Evolutionary conservation across 2,113 vertebrate genomes (phyloP).

Genomic region (Passer domesticus): DNA sequence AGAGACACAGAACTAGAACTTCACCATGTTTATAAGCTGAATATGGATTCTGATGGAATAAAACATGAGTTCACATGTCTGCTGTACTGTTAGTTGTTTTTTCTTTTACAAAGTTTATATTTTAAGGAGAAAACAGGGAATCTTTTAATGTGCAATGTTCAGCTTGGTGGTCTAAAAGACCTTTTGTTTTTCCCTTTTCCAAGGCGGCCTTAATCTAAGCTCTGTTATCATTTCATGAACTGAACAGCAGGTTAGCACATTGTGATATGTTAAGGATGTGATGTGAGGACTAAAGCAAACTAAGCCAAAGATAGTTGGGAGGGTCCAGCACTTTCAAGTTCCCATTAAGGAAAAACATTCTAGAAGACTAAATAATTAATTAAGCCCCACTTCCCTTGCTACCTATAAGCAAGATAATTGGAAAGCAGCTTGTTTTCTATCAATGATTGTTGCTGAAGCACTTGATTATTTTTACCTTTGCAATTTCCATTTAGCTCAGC

Average conservation of each 20-base stretch:
- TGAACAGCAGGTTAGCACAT: background rate
- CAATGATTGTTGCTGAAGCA: background rate
- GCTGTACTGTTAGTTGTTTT: background rate
- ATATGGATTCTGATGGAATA: background rate
- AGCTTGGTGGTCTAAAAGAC: background rate
- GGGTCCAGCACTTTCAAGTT: background rate
- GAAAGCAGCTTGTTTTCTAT: background rate
- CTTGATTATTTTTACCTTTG: background rate
- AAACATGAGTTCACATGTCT: background rate
- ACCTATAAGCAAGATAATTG: background rate
- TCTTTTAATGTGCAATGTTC: background rate
- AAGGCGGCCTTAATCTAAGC: background rate
- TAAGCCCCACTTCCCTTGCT: background rate
- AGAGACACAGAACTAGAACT: background rate
- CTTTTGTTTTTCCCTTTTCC: background rate
- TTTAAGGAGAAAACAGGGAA: background rate
- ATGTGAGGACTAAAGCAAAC: background rate
- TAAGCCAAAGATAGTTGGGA: background rate
- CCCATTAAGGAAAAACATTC: background rate
- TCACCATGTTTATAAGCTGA: background rate
- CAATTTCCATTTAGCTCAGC: background rate
- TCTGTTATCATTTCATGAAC: background rate
- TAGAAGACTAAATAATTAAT: background rate
- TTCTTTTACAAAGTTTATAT: background rate
- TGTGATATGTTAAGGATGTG: background rate